Percentiles rank a stretch among this genome's conserved stretches.
These are phyloP conservation scores for Euspilapteryx auroguttella DNA, from an alignment of 2,888 invertebrate genomes.

Conservation along the genomic window DNA sequence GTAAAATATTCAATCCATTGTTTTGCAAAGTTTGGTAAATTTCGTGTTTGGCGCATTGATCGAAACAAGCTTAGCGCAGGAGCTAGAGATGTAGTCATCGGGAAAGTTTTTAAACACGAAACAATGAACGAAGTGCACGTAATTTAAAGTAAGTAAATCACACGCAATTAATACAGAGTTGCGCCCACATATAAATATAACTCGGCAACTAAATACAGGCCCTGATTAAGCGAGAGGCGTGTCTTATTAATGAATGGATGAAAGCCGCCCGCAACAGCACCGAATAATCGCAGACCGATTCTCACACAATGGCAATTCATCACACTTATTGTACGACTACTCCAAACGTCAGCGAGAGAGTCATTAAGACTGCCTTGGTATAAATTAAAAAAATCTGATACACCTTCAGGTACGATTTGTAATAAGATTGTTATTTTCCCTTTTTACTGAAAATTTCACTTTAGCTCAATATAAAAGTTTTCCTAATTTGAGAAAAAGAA, in stretches of 20 bases:
- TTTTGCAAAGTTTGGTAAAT: no score
- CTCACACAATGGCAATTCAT: conserved; percentile 52
- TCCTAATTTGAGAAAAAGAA: no score
- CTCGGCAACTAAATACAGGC: conserved; percentile 32
- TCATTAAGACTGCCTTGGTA: conserved; percentile 33
- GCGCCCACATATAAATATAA: conserved; percentile 41
- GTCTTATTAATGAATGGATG: conserved; percentile 51
- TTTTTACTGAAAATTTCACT: no score
- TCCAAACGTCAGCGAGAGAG: conserved; percentile 49
- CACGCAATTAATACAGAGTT: conserved; percentile 43
- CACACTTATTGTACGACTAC: conserved; percentile 53
- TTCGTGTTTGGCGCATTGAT: no score
- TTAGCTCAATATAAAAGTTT: no score
- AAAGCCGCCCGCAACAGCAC: conserved; percentile 32
- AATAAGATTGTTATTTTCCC: no score
- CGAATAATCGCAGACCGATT: conserved; percentile 34
- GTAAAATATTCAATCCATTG: neutral
- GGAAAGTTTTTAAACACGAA: no score
- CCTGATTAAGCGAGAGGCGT: conserved; percentile 48
- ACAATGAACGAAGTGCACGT: no score
- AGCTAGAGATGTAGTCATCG: no score
- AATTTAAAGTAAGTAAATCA: conserved; percentile 39
- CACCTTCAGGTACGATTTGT: neutral
- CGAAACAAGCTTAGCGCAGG: no score
- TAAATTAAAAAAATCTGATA: conserved; percentile 17